These are phyloP conservation scores for Calyptomena viridis DNA, from an alignment of 2,113 vertebrate genomes.

Conservation along the genomic window DNA sequence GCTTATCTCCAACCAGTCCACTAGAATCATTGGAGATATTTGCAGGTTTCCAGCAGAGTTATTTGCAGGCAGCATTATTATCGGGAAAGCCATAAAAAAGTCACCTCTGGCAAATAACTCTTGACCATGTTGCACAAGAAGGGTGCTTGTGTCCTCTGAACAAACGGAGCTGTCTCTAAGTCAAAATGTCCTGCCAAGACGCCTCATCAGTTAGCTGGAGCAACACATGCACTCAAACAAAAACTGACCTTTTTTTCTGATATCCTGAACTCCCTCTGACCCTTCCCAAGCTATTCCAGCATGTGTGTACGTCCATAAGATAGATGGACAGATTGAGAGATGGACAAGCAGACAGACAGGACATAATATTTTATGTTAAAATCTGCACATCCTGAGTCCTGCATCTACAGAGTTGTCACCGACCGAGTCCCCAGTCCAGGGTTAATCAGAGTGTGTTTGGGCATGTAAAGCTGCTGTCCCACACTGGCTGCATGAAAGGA, in stretches of 20 bases:
- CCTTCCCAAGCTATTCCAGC: slow-evolving; percentile 40
- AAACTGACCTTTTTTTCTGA: slow-evolving; percentile 44
- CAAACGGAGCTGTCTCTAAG: slow-evolving; percentile 23
- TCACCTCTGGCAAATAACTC: slow-evolving; percentile 52
- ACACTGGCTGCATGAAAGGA: neutral
- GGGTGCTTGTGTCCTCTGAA: neutral
- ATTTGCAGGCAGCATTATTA: slow-evolving; percentile 26
- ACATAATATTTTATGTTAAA: neutral
- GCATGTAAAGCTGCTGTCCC: neutral
- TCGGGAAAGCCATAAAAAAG: slow-evolving; percentile 56
- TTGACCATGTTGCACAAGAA: slow-evolving; percentile 49
- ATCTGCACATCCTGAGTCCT: neutral
- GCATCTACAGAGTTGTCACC: neutral
- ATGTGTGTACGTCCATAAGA: slow-evolving; percentile 8
- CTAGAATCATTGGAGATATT: slow-evolving; percentile 13
- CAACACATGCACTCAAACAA: neutral
- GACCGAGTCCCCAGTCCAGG: neutral
- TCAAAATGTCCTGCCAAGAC: neutral
- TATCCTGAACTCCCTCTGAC: slow-evolving; percentile 72
- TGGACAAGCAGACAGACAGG: neutral
- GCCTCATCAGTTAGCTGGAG: slow-evolving; percentile 56
- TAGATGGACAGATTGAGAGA: slow-evolving; percentile 28
- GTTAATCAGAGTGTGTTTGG: neutral
- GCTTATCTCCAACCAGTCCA: slow-evolving; percentile 34
- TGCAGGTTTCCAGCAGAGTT: neutral